phyloP scores from a whole-genome alignment of 2,888 invertebrate genomes.

The Amorpha juglandis region DNA sequence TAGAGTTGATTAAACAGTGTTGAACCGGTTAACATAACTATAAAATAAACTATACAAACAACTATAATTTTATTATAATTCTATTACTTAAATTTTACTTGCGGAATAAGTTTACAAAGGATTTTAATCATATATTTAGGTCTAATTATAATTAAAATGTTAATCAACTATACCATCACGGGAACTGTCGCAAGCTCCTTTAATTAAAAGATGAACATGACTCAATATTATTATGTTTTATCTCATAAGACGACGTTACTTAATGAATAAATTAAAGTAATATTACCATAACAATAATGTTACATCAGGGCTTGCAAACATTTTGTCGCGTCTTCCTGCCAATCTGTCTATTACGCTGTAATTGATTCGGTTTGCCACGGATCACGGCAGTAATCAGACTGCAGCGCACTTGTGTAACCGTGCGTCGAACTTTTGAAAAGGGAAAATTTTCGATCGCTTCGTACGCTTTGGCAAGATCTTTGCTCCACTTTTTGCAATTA shows the following conservation, averaged over 20 bases:
- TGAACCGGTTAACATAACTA: neutral
- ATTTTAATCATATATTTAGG: too few species aligned
- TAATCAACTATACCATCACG: too few species aligned
- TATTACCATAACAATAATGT: constrained; percentile 35
- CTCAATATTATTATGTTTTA: neutral
- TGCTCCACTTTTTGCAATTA: constrained; percentile 20
- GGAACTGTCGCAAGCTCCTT: too few species aligned
- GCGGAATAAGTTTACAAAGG: too few species aligned
- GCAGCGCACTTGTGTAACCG: constrained; percentile 38
- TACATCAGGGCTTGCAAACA: constrained; percentile 50
- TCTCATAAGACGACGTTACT: neutral
- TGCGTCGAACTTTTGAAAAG: constrained; percentile 34
- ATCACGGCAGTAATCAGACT: constrained; percentile 37
- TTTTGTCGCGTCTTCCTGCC: constrained; percentile 38
- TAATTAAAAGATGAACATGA: neutral
- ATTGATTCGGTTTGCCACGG: constrained; percentile 47
- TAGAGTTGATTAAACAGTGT: too few species aligned
- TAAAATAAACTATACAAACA: too few species aligned
- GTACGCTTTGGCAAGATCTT: constrained; percentile 23
- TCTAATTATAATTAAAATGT: too few species aligned
- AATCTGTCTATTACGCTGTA: constrained; percentile 43
- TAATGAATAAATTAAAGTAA: neutral
- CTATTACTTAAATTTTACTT: too few species aligned
- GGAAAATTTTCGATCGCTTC: constrained; percentile 32
- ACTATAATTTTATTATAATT: too few species aligned